phyloP scores from a whole-genome alignment of 1,140 invertebrate species.

The Brachionus angularis region DNA sequence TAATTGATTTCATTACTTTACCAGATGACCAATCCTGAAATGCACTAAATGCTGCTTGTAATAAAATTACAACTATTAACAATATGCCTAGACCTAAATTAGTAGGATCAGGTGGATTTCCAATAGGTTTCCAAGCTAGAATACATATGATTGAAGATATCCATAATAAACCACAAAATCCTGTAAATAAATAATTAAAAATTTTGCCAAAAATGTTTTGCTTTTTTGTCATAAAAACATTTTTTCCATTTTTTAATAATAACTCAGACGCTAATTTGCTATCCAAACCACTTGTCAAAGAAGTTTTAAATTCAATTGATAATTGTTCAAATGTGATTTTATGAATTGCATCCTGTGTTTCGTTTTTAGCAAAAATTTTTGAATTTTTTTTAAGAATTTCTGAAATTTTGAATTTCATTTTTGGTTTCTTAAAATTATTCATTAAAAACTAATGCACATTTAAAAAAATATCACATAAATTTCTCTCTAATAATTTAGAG shows the following conservation, averaged over 20 bases:
- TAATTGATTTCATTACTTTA: neutral
- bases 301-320: neutral
- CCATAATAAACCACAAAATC: neutral
- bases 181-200: constrained; percentile 16
- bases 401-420: too few species aligned
- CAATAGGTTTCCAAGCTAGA: neutral
- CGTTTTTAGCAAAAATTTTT: neutral
- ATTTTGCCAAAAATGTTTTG: neutral
- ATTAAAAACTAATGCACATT: too few species aligned
- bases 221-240: neutral
- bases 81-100: neutral
- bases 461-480: too few species aligned
- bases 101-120: neutral
- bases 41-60: neutral
- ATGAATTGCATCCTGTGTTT: neutral
- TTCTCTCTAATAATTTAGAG: too few species aligned
- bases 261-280: neutral
- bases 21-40: neutral
- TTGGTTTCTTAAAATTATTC: too few species aligned
- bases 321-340: constrained; percentile 6
- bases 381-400: neutral
- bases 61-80: neutral
- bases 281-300: constrained; percentile 6
- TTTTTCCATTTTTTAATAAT: constrained; percentile 7
- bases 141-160: neutral